Percentiles rank a stretch among this genome's conserved stretches.
Conservation (phyloP, 2,113 vertebrate genomes). For the Grammomys dolichurus region DNA sequence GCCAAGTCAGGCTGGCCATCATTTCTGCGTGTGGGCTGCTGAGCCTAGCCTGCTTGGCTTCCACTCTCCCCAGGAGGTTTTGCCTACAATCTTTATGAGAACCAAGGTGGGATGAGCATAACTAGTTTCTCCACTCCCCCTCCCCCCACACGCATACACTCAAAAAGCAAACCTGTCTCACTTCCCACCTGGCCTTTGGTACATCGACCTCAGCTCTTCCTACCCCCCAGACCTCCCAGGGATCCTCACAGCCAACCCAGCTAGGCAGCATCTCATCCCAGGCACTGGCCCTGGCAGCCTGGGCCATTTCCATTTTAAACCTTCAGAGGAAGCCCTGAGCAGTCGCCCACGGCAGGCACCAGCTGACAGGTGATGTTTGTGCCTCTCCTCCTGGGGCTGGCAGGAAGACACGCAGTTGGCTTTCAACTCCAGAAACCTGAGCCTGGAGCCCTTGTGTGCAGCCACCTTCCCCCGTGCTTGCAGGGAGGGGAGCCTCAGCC, state of each 20-base stretch:
- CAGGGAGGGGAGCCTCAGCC: neutral
- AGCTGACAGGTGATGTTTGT: conserved; percentile 81
- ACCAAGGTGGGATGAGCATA: fast-evolving
- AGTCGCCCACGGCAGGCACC: conserved; percentile 66
- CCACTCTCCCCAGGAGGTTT: neutral
- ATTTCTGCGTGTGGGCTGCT: fast-evolving
- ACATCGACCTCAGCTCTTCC: neutral
- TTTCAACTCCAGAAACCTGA: conserved; percentile 66
- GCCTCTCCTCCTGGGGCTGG: conserved; percentile 72
- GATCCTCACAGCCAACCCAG: conserved; percentile 9
- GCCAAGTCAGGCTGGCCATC: neutral
- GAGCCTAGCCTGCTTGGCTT: neutral
- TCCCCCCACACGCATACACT: neutral
- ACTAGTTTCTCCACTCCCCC: fast-evolving
- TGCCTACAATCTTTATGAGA: neutral
- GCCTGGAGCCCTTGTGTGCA: conserved; percentile 30
- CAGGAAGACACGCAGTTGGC: conserved; percentile 59
- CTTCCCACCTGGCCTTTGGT: neutral
- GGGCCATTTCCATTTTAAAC: conserved; percentile 71
- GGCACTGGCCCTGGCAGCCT: conserved; percentile 41
- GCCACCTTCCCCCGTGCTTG: neutral
- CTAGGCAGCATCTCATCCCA: neutral
- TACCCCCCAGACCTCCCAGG: neutral
- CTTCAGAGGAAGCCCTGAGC: conserved; percentile 67
- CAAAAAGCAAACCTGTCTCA: neutral